Conservation (phyloP, 2,113 vertebrate genomes). For the Poecilia latipinna region DNA sequence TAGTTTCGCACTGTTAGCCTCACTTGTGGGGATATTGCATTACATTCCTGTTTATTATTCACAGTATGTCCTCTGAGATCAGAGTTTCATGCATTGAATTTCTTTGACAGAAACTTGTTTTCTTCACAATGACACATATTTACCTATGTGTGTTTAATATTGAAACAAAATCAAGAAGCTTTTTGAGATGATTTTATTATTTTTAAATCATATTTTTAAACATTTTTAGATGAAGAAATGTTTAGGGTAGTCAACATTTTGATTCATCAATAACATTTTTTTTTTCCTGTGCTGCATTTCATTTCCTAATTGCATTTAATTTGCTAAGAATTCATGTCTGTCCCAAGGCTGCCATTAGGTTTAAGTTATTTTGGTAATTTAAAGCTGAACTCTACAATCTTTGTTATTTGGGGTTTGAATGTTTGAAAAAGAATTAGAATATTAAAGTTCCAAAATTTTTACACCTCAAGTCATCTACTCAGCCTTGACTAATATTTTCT, state of each 20-base stretch:
- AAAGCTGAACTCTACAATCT: not conserved
- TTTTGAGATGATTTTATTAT: not conserved
- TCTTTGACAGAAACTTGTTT: conserved; percentile 15
- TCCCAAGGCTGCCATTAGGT: too few species aligned
- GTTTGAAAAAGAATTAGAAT: not conserved
- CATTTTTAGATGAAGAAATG: not conserved
- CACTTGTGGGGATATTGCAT: conserved; percentile 43
- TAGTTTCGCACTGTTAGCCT: conserved; percentile 12
- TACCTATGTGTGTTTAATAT: conserved; percentile 3
- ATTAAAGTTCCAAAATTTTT: too few species aligned
- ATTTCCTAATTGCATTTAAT: not conserved
- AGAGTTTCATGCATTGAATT: conserved; percentile 9
- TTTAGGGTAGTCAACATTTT: not conserved
- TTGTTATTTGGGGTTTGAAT: not conserved
- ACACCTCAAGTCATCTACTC: too few species aligned
- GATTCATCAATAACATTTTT: not conserved
- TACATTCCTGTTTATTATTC: conserved; percentile 53
- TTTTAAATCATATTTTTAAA: not conserved
- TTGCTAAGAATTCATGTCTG: not conserved
- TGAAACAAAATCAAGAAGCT: not conserved
- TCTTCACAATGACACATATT: conserved; percentile 6
- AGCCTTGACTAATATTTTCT: too few species aligned
- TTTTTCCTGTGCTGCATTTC: not conserved
- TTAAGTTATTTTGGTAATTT: not conserved
- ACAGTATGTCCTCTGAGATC: conserved; percentile 23